Conservation (phyloP, 1,140 invertebrate species). For the Watersipora subatra region DNA sequence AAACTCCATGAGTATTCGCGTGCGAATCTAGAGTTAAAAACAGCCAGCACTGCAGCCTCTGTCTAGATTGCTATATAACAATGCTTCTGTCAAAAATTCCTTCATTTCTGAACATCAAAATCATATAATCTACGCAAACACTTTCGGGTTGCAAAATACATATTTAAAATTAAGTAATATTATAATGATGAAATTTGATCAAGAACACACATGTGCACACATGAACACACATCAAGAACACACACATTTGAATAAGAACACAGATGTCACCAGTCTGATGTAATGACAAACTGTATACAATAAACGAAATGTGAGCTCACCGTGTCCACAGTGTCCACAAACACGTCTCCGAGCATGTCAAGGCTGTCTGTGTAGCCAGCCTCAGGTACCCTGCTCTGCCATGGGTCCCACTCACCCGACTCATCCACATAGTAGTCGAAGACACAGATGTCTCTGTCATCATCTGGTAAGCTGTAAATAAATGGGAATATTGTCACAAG, state of each 20-base stretch:
- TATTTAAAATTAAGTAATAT: no score
- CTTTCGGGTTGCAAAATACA: neutral
- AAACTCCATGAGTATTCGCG: slow-evolving; percentile 35
- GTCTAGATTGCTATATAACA: no score
- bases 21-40: slow-evolving; percentile 24
- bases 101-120: no score
- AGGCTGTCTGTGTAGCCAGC: slow-evolving; percentile 28
- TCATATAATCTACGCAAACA: neutral
- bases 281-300: no score
- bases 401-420: slow-evolving; percentile 40
- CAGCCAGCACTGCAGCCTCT: neutral
- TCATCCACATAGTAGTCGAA: slow-evolving; percentile 43
- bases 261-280: no score
- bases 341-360: slow-evolving; percentile 35
- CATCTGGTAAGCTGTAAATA: slow-evolving; percentile 36
- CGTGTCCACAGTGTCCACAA: slow-evolving; percentile 37
- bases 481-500: no score
- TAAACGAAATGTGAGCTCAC: slow-evolving; percentile 10
- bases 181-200: no score
- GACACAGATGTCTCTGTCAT: slow-evolving; percentile 38
- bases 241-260: no score
- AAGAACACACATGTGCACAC: no score
- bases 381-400: slow-evolving; percentile 36
- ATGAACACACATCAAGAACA: no score
- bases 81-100: no score